phyloP scores from a whole-genome alignment of 2,888 invertebrate genomes.

The Alloscopus bannaensis region DNA sequence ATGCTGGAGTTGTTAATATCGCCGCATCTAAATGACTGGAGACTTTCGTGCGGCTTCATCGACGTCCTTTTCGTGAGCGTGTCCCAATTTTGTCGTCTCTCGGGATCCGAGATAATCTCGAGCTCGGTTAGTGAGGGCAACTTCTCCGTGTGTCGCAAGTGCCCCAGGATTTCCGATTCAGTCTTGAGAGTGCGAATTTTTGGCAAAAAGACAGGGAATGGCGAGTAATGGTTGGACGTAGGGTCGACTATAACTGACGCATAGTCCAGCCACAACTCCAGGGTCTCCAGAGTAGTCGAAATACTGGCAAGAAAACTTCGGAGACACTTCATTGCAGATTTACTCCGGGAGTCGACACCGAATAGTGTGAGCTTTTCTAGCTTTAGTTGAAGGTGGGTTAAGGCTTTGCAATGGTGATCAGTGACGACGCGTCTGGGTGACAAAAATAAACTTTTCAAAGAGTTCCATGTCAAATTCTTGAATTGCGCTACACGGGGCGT shows the following conservation, averaged over 20 bases:
- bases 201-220: slow-evolving; percentile 34
- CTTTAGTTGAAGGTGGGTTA: slow-evolving; percentile 39
- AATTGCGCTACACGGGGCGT: slow-evolving; percentile 27
- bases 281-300: slow-evolving; percentile 33
- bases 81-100: slow-evolving; percentile 32
- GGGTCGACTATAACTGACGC: slow-evolving; percentile 9
- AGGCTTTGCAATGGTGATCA: slow-evolving; percentile 47
- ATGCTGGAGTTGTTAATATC: slow-evolving; percentile 45
- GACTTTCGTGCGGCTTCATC: background rate
- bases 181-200: slow-evolving; percentile 43
- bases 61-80: slow-evolving; percentile 17
- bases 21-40: slow-evolving; percentile 40
- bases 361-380: slow-evolving; percentile 48
- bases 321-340: slow-evolving; percentile 37
- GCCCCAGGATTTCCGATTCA: slow-evolving; percentile 41
- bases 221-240: slow-evolving; percentile 5
- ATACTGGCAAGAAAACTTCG: slow-evolving; percentile 40
- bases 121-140: slow-evolving; percentile 40
- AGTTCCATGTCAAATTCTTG: slow-evolving; percentile 15
- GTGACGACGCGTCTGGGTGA: slow-evolving; percentile 43
- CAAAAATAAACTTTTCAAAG: slow-evolving; percentile 41
- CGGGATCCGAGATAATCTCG: slow-evolving; percentile 43
- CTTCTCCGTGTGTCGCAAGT: slow-evolving; percentile 32
- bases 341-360: slow-evolving; percentile 43
- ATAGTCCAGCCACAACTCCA: slow-evolving; percentile 59